Evolutionary conservation across 1,140 invertebrate genomes (phyloP).

Genomic region (Campoletis sonorensis): DNA sequence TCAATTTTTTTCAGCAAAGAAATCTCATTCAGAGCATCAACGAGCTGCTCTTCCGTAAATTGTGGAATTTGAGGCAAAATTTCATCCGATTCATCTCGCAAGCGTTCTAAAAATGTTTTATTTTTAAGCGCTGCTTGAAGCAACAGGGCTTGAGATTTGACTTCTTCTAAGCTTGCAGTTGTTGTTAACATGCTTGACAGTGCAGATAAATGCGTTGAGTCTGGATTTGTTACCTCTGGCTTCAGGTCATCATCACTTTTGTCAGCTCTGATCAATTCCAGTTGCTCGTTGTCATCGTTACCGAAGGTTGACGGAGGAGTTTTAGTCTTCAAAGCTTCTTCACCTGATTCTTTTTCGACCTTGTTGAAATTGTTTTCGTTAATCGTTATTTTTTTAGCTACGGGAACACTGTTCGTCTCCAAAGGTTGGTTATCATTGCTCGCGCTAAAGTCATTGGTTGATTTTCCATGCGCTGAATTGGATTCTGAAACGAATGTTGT

Average conservation of each 20-base stretch:
- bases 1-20: constrained; percentile 48
- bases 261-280: not conserved
- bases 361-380: not conserved
- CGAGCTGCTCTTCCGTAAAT: constrained; percentile 65
- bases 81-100: constrained; percentile 60
- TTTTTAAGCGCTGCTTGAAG: constrained; percentile 67
- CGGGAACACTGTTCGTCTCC: not conserved
- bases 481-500: not conserved
- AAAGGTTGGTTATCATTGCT: constrained; percentile 26
- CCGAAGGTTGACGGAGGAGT: constrained; percentile 26
- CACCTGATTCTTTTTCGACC: not conserved
- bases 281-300: constrained; percentile 4
- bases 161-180: constrained; percentile 50
- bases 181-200: constrained; percentile 12
- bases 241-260: constrained; percentile 28
- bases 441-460: not conserved
- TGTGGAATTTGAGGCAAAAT: constrained; percentile 68
- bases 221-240: constrained; percentile 25
- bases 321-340: not conserved
- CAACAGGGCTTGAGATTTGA: constrained; percentile 61
- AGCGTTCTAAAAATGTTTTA: constrained; percentile 57
- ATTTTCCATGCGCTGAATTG: not conserved
- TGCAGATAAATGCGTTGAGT: not conserved
- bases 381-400: constrained; percentile 15
- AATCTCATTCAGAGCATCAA: constrained; percentile 62